Evolutionary conservation across 2,797 vertebrate species (phyloP).

Genomic region (Petrocephalus schoutedeni): DNA sequence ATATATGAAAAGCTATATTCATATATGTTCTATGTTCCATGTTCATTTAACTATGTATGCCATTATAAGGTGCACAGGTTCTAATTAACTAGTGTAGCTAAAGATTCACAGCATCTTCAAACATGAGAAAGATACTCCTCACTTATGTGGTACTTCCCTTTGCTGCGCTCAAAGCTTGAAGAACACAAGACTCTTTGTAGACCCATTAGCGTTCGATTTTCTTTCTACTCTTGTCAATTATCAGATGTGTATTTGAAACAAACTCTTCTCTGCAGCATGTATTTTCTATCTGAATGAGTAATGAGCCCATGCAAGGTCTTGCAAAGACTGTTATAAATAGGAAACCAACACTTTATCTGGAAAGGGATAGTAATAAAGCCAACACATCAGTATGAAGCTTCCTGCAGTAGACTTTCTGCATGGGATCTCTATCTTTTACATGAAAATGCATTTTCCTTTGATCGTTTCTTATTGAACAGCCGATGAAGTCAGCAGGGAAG

Average conservation of each 20-base stretch:
- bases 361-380: background rate
- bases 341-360: background rate
- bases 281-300: background rate
- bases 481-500: background rate
- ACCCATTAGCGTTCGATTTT: background rate
- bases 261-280: background rate
- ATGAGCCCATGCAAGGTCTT: background rate
- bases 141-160: slow-evolving; percentile 22
- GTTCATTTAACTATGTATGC: too few relatives aligned
- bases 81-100: too few relatives aligned
- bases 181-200: slow-evolving; percentile 10
- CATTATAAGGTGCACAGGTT: too few relatives aligned
- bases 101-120: too few relatives aligned
- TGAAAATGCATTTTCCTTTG: background rate
- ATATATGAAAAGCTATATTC: too few relatives aligned
- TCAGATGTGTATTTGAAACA: background rate
- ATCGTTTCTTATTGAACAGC: background rate
- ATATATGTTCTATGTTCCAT: too few relatives aligned
- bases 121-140: too few relatives aligned
- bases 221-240: background rate
- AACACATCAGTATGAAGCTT: background rate
- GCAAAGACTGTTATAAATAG: background rate
- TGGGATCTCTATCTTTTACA: background rate
- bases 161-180: slow-evolving; percentile 25
- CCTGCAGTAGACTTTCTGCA: background rate